These are phyloP conservation scores for Todus mexicanus DNA, from an alignment of 2,797 vertebrate species.

Conservation along the genomic window DNA sequence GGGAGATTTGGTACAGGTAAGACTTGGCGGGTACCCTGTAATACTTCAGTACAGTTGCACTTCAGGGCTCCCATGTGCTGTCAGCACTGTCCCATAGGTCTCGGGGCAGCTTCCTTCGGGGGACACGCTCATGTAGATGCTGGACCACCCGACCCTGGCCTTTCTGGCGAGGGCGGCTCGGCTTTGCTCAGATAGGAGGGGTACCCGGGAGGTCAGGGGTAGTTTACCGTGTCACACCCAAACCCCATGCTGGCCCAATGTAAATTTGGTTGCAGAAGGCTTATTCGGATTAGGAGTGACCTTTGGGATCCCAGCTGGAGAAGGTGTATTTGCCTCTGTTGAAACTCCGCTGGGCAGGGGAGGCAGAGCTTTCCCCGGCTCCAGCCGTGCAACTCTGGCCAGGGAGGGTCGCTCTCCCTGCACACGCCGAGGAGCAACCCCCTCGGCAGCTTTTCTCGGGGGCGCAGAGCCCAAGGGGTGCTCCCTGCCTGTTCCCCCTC, in stretches of 20 bases:
- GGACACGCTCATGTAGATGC: background rate
- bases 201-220: background rate
- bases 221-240: background rate
- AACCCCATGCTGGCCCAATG: background rate
- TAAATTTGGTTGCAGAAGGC: background rate
- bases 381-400: background rate
- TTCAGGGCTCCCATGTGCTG: background rate
- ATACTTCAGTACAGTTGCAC: background rate
- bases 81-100: fast-evolving
- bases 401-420: fast-evolving
- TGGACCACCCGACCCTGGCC: background rate
- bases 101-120: background rate
- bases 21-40: background rate
- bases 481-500: background rate
- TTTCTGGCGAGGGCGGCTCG: fast-evolving
- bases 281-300: background rate
- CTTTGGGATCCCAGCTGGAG: background rate
- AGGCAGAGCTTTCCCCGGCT: background rate
- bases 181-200: background rate
- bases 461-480: background rate
- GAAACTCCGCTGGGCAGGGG: background rate
- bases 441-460: background rate
- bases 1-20: background rate
- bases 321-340: background rate
- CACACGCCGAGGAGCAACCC: background rate